These are phyloP conservation scores for Notodonta dromedarius DNA, from an alignment of 2,888 invertebrate genomes.

Conservation along the genomic window DNA sequence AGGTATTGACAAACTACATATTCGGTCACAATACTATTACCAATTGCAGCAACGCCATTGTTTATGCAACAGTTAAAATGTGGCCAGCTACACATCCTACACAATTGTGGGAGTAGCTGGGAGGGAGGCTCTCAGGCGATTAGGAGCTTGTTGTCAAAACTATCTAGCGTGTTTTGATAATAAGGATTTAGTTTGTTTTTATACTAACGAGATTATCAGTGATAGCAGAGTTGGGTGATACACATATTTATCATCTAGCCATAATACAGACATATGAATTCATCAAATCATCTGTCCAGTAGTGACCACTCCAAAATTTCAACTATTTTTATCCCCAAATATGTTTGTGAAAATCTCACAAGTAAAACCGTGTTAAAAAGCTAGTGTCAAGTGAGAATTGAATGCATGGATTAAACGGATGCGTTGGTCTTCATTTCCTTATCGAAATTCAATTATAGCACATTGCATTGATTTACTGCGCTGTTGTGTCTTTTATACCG, in stretches of 20 bases:
- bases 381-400: conserved; percentile 7
- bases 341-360: not conserved
- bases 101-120: conserved; percentile 59
- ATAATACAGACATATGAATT: too few relatives aligned
- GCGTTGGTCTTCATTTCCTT: conserved; percentile 22
- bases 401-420: conserved; percentile 16
- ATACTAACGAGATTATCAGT: not conserved
- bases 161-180: conserved; percentile 53
- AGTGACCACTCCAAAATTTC: too few relatives aligned
- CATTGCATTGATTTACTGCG: conserved; percentile 26
- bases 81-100: conserved; percentile 26
- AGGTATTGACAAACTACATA: not conserved
- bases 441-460: conserved; percentile 39
- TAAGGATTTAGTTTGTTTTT: conserved; percentile 37
- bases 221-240: not conserved
- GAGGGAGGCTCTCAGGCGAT: conserved; percentile 43
- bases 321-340: not conserved
- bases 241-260: not conserved
- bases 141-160: conserved; percentile 57
- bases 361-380: not conserved
- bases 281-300: too few relatives aligned
- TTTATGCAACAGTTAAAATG: conserved; percentile 31
- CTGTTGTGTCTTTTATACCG: conserved; percentile 23
- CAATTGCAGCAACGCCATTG: conserved; percentile 18
- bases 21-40: conserved; percentile 20